A percentile compares a stretch with the other conserved stretches of the same genome.
These are phyloP conservation scores for Apis florea DNA, from an alignment of 1,140 invertebrate species.

Conservation along the genomic window DNA sequence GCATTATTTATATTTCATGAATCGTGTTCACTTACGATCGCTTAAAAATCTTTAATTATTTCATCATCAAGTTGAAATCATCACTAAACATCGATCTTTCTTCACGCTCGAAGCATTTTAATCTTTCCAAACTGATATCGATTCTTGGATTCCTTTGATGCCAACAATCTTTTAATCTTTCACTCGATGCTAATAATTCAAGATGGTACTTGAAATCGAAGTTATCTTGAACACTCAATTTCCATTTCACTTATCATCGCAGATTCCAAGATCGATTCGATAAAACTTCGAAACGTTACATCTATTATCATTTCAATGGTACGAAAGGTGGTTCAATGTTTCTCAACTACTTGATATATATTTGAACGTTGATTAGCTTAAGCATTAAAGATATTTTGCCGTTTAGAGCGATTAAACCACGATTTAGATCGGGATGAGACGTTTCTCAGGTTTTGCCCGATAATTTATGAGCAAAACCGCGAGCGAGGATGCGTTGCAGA, in stretches of 20 bases:
- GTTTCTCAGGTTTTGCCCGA: slow-evolving; percentile 25
- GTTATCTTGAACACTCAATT: not conserved
- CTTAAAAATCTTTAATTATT: no score
- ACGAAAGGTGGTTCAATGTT: no score
- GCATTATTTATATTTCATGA: no score
- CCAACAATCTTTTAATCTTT: not conserved
- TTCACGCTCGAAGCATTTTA: not conserved
- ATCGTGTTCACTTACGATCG: not conserved
- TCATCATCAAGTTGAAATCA: no score
- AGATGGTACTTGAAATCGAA: not conserved
- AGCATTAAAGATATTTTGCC: not conserved
- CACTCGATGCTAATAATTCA: not conserved
- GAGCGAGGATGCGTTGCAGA: slow-evolving; percentile 44
- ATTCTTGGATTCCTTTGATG: not conserved
- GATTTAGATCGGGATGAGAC: slow-evolving; percentile 28
- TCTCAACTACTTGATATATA: not conserved
- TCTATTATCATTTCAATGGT: no score
- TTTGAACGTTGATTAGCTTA: not conserved
- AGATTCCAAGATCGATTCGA: no score
- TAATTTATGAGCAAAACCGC: slow-evolving; percentile 56
- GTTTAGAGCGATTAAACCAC: slow-evolving; percentile 47
- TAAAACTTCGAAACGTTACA: no score
- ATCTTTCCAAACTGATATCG: not conserved
- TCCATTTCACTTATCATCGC: no score
- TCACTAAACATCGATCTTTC: no score